Percentiles rank a stretch among this genome's conserved stretches.
Evolutionary conservation across 1,140 invertebrate species (phyloP).

Genomic region (Drosophila triauraria): DNA sequence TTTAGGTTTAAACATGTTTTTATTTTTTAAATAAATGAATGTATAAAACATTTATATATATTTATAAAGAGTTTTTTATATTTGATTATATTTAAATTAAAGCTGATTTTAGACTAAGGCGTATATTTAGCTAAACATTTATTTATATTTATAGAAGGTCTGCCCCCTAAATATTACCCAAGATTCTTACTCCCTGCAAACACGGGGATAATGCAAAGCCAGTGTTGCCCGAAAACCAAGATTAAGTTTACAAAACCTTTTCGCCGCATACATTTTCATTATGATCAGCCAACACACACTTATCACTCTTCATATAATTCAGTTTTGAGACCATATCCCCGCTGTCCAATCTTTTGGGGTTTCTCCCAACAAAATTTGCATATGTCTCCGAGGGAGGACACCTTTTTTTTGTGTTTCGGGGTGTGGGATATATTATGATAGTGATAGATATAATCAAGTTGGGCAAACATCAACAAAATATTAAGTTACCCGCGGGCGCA

Average conservation of each 20-base stretch:
- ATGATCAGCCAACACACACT: background rate
- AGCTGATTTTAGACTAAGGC: too few species aligned
- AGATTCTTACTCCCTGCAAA: conserved; percentile 2
- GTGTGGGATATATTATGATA: conserved; percentile 47
- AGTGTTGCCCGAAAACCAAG: background rate
- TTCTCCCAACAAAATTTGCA: conserved; percentile 29
- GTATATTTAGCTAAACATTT: too few species aligned
- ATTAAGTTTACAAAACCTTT: conserved; percentile 14
- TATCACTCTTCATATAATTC: conserved; percentile 20
- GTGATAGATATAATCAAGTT: conserved; percentile 78
- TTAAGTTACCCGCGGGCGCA: conserved; percentile 65
- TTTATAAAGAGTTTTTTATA: too few species aligned
- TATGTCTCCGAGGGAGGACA: conserved; percentile 17
- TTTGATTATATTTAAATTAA: too few species aligned
- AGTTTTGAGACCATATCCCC: conserved; percentile 30
- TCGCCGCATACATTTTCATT: conserved; percentile 3
- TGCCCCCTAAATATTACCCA: background rate
- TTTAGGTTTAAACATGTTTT: too few species aligned
- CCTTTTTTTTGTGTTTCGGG: background rate
- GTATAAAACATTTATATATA: too few species aligned
- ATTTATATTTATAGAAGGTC: too few species aligned
- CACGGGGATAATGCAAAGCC: background rate
- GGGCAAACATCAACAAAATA: conserved; percentile 78
- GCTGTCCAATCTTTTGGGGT: conserved; percentile 6
- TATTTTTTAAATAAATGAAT: too few species aligned